A percentile compares a stretch with the other conserved stretches of the same genome.
Conservation (phyloP, 37 sponge, comb jelly and placozoan species). For the Mnemiopsis leidyi region DNA sequence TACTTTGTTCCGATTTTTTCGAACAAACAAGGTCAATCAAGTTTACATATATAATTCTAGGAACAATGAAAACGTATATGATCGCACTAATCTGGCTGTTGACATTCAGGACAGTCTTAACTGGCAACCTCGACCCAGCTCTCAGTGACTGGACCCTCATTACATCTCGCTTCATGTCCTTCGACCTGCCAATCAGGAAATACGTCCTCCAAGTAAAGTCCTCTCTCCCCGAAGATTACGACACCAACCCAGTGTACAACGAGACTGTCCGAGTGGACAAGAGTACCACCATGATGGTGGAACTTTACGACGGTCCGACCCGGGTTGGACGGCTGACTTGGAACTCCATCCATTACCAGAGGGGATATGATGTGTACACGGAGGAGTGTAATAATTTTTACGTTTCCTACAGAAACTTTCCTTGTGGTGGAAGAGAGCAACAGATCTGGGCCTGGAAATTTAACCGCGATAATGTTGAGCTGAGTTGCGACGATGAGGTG, state of each 20-base stretch:
- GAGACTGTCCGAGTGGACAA: background rate
- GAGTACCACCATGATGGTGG: background rate
- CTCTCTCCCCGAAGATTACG: background rate
- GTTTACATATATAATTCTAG: no score
- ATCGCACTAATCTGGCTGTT: background rate
- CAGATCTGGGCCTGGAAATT: slow-evolving; percentile 26
- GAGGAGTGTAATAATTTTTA: background rate
- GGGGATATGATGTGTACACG: background rate
- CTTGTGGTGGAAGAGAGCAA: background rate
- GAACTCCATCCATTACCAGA: slow-evolving; percentile 12
- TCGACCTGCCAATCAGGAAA: background rate
- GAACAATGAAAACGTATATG: no score
- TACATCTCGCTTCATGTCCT: background rate
- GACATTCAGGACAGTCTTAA: background rate
- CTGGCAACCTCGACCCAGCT: background rate
- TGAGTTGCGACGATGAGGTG: background rate
- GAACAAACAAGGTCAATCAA: no score
- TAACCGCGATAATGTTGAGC: background rate
- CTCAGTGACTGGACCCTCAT: background rate
- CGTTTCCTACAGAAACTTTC: background rate
- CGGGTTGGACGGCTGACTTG: background rate
- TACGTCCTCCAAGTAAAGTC: background rate
- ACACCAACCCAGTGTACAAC: background rate
- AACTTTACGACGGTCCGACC: background rate
- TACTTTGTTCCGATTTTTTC: no score